Conservation (phyloP, 2,888 invertebrate genomes). For the Gastrophysa polygoni region DNA sequence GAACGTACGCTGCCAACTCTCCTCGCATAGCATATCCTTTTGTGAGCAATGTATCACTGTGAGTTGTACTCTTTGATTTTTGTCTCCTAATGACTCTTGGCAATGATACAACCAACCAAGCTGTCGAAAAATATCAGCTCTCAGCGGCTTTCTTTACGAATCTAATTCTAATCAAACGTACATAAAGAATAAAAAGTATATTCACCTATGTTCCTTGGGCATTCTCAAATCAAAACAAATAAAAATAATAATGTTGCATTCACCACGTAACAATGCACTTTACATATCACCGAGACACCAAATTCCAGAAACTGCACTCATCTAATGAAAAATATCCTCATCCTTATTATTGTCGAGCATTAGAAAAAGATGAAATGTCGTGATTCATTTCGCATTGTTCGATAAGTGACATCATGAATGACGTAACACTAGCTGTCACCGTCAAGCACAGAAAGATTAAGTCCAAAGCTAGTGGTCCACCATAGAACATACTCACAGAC, state of each 20-base stretch:
- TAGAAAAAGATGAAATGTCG: background rate
- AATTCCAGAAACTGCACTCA: too few relatives aligned
- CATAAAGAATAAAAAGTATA: conserved; percentile 5
- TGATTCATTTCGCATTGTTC: background rate
- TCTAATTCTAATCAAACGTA: conserved; percentile 4
- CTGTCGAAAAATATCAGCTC: conserved; percentile 92
- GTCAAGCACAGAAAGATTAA: too few relatives aligned
- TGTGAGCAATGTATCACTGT: conserved; percentile 86
- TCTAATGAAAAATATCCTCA: background rate
- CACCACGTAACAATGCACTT: conserved; percentile 19
- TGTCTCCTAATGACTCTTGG: conserved; percentile 85
- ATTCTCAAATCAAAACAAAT: conserved; percentile 19
- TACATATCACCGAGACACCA: too few relatives aligned
- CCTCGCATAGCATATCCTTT: conserved; percentile 91
- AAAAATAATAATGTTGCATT: conserved; percentile 16
- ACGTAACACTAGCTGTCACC: too few relatives aligned
- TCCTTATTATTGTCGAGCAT: background rate
- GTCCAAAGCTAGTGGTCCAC: too few relatives aligned
- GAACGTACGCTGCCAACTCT: conserved; percentile 96
- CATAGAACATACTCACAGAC: too few relatives aligned
- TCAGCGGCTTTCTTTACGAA: conserved; percentile 58
- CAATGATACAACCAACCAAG: conserved; percentile 96
- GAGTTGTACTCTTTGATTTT: conserved; percentile 80
- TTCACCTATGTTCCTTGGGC: conserved; percentile 17
- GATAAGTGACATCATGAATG: too few relatives aligned